A percentile compares a stretch with the other conserved stretches of the same genome.
phyloP scores from a whole-genome alignment of 1,140 invertebrate species.

The Polyergus mexicanus region DNA sequence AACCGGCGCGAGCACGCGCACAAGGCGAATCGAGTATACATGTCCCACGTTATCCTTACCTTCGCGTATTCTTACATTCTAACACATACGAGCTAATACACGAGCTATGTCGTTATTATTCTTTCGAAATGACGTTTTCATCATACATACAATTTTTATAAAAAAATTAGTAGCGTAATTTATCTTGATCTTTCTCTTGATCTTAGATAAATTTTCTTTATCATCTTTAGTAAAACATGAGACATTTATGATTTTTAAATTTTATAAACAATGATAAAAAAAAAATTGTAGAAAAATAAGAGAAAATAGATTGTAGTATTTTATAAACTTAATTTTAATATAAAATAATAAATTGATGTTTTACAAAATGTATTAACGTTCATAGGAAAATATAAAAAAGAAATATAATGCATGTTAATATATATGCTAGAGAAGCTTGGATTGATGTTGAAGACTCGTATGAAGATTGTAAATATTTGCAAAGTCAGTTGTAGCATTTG shows the following conservation, averaged over 20 bases:
- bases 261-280: background rate
- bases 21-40: background rate
- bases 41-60: constrained; percentile 3
- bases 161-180: background rate
- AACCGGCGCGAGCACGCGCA: background rate
- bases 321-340: background rate
- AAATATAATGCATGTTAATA: background rate
- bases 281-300: background rate
- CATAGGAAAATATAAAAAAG: too few species aligned
- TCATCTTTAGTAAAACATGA: background rate
- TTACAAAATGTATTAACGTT: too few species aligned
- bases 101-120: background rate
- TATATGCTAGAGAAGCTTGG: background rate
- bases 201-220: background rate
- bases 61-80: background rate
- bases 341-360: background rate
- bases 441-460: background rate
- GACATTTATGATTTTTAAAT: background rate
- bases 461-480: background rate
- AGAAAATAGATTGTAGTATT: background rate
- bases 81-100: background rate
- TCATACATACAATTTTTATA: background rate
- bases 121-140: background rate
- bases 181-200: background rate
- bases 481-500: constrained; percentile 8